Evolutionary conservation across 2,888 invertebrate species (phyloP), one percentile per base, ranked within the genome.

Genomic region (Lottia scabra): DNA sequence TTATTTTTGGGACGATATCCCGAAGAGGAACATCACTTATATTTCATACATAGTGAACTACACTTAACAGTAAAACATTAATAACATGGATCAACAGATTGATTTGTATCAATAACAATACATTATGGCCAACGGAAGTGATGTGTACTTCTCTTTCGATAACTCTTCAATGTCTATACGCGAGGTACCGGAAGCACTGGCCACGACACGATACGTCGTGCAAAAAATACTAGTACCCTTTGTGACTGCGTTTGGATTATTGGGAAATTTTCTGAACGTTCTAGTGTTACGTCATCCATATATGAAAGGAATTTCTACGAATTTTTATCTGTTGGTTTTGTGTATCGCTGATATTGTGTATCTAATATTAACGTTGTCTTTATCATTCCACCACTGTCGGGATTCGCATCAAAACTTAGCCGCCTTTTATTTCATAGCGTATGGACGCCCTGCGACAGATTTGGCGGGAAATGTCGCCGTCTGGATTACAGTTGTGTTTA

Each of bases 401-500:
- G 90, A 91, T 80, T 92, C 92, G 68, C 90, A 92, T 79, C 91
- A 91, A 76, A 88, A 91, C 74, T 82, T 77, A 66, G 90, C 87
- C 72, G 91, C 90, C 71, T 84, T 92, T 63, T 93, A 92, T 86
- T 93, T 93, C 76, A 75, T 79, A 62, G 83, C 81, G 30, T 81
- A 78, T 46, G 93, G 45, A 89, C 92, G 79, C 90, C 93, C 93
- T 92, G 88, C 94, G 27, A 92, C 92, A 67, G 93, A 94, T 88
- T 92, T 93, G 26, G 92, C 84, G 75, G 91, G 90, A 83, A 93
- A 93, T 84, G 93, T 93, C 44, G 93, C 93, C 68, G 93, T 94
- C 65, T 94, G 94, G 93, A 90, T 94, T 78, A 94, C 93, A 44
- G 93, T 94, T 23, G 93, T 93, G 73, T 94, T 94, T 87, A 94